Evolutionary conservation across 1,140 invertebrate genomes (phyloP).

Genomic region (Drosophila triauraria): DNA sequence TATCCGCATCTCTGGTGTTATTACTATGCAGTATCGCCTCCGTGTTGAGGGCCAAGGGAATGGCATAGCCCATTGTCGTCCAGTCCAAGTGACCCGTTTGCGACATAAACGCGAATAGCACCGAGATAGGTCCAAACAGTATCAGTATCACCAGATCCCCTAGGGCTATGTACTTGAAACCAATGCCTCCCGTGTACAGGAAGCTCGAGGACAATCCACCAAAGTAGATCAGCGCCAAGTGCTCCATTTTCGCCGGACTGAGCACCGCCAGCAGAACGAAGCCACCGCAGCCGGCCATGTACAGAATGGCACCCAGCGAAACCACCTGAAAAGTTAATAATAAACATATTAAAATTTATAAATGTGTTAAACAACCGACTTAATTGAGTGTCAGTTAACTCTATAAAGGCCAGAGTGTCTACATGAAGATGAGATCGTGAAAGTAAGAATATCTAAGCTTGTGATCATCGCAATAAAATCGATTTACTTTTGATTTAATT

Average conservation of each 20-base stretch:
- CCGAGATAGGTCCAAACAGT: constrained; percentile 97
- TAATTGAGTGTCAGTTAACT: background rate
- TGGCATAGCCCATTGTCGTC: constrained; percentile 95
- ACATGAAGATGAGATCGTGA: too few relatives aligned
- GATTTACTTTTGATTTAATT: background rate
- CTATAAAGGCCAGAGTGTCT: background rate
- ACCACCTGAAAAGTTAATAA: constrained; percentile 87
- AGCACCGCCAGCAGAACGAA: constrained; percentile 92
- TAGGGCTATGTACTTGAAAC: constrained; percentile 96
- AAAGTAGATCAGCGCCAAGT: constrained; percentile 97
- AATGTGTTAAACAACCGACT: constrained; percentile 5
- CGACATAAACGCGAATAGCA: constrained; percentile 96
- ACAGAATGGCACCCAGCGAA: constrained; percentile 94
- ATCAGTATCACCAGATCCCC: constrained; percentile 96
- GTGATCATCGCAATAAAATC: too few relatives aligned
- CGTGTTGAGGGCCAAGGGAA: constrained; percentile 96
- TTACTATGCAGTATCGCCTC: constrained; percentile 98
- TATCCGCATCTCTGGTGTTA: constrained; percentile 95
- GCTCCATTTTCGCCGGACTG: constrained; percentile 96
- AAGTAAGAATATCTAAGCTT: too few relatives aligned
- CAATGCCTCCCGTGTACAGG: constrained; percentile 96
- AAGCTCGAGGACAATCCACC: constrained; percentile 98
- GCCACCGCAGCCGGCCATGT: constrained; percentile 94
- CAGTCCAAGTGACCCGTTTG: constrained; percentile 95
- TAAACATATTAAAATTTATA: constrained; percentile 6